Evolutionary conservation across 1,140 invertebrate species (phyloP).

Genomic region (Yoshiicerus persimilis): DNA sequence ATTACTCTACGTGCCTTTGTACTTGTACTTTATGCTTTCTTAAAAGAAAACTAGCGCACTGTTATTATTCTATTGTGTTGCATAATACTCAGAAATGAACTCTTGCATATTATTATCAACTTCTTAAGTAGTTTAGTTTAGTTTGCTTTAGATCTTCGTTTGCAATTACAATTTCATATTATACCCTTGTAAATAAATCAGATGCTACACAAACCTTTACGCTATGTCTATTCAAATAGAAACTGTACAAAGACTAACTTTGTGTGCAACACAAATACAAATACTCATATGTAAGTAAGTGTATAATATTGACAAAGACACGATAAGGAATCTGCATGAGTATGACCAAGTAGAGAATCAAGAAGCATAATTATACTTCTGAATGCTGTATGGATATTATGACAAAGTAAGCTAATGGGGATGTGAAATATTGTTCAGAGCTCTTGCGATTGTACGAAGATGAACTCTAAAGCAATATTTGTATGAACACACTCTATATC

Average conservation of each 20-base stretch:
- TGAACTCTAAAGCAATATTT: background rate
- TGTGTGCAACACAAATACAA: too few species aligned
- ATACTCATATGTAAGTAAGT: too few species aligned
- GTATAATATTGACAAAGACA: too few species aligned
- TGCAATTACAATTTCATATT: background rate
- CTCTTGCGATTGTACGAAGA: background rate
- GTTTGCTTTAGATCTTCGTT: background rate
- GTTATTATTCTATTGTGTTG: background rate
- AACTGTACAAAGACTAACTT: too few species aligned
- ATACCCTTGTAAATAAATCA: background rate
- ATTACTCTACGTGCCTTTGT: background rate
- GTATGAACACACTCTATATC: background rate
- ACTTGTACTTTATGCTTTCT: background rate
- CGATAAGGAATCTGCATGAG: too few species aligned
- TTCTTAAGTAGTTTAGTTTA: background rate
- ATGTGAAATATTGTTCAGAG: background rate
- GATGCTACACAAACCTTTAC: background rate
- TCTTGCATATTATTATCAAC: background rate
- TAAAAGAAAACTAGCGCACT: background rate
- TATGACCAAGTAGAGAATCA: background rate
- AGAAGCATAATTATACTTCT: background rate
- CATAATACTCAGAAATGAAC: background rate
- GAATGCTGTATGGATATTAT: background rate
- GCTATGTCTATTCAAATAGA: background rate
- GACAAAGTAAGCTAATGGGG: background rate